Evolutionary conservation across 2,888 invertebrate genomes (phyloP), one percentile per base, ranked within the genome.

Genomic region (Metacarcinus magister): DNA sequence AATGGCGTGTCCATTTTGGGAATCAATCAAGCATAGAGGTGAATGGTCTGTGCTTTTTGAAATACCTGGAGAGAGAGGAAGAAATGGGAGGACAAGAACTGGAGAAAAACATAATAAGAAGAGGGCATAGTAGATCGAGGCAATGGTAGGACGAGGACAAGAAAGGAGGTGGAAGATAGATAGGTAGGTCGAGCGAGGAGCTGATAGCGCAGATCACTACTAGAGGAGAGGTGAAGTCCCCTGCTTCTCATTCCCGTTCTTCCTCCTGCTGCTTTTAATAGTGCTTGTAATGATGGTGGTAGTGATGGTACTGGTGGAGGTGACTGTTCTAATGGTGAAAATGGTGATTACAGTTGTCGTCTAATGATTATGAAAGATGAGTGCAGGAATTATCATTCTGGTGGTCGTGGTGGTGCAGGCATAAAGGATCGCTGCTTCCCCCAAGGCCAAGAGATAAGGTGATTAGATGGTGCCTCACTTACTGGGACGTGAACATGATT

Each of bases 151-250:
- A 23, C 67, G n/a, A 75, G 28, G n/a, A 3, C 46, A 92, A n/a
- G 48, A 92, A 28, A 28, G 48, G 54, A 89, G 39, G 94, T 75
- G 46, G 89, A 89, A 23, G 94, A 89, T 19, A 28, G n/a, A 39
- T 39, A 94, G 48, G 82, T 32, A 28, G 23, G 75, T 28, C n/a
- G n/a, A 1, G n/a, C 10, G 67, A 48, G 46, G 54, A 19, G 48
- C 10, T 82, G 28, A 44, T n/a, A 48, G 23, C 13, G 94, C 87
- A 19, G 94, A 90, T 94, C 93, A 93, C 67, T 93, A 93, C 60
- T 2, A 23, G 43, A 23, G 75, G 23, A 23, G 67, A 43, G 75
- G 32, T 93, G 93, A 93, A 93, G 93, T 93, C 67, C n/a, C 93
- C 91, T 44, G 91, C 28, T 23, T 13, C 16, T 91, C 46, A n/a